These are phyloP conservation scores for Eristalinus sepulchralis DNA, from an alignment of 2,888 invertebrate species.

Conservation along the genomic window DNA sequence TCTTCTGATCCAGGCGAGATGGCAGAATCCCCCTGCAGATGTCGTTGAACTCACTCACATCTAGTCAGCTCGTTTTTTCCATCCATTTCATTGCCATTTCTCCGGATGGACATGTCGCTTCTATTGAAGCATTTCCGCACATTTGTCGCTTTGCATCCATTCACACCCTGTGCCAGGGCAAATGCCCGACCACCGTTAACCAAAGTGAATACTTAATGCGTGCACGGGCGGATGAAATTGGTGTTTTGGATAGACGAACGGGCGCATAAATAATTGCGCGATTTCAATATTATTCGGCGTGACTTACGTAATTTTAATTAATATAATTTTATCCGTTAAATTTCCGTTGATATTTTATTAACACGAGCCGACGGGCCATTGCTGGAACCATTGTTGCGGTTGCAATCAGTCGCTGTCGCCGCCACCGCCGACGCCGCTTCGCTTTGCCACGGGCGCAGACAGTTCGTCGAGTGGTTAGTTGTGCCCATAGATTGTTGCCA, in stretches of 20 bases:
- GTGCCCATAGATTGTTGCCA: background rate
- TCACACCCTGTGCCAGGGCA: background rate
- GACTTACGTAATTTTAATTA: constrained; percentile 61
- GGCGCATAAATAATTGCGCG: constrained; percentile 54
- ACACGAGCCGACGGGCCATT: constrained; percentile 17
- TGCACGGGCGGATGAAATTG: constrained; percentile 21
- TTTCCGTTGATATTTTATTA: constrained; percentile 55
- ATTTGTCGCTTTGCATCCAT: background rate
- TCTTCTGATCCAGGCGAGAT: too few species aligned
- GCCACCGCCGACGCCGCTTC: background rate
- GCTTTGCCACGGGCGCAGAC: background rate
- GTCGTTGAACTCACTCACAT: too few species aligned
- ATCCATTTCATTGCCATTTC: too few species aligned
- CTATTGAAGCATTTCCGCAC: background rate
- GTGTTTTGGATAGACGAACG: constrained; percentile 52
- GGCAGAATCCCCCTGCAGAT: too few species aligned
- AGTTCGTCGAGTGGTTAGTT: background rate
- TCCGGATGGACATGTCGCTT: background rate
- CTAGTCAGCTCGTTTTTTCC: too few species aligned
- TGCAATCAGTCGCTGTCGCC: background rate
- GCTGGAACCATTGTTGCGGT: background rate
- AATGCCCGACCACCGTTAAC: background rate
- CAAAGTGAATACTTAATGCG: background rate
- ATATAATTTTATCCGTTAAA: constrained; percentile 58
- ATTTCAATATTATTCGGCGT: constrained; percentile 54